Percentiles rank a stretch among this genome's conserved stretches.
Conservation (phyloP, 2,113 vertebrate genomes). For the Himantopus leucocephalus region DNA sequence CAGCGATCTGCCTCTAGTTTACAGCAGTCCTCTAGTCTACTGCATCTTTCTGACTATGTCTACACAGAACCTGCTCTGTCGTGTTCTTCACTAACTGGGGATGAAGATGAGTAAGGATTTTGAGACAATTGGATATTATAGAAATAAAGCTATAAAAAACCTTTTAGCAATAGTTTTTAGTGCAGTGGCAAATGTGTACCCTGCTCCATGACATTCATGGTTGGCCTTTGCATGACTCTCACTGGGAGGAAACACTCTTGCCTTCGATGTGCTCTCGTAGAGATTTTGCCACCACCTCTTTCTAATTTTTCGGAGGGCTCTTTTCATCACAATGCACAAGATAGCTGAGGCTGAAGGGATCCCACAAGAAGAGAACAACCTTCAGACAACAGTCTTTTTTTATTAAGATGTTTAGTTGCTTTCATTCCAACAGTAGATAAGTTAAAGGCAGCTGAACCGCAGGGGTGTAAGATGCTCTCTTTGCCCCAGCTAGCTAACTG, state of each 20-base stretch:
- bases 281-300: background rate
- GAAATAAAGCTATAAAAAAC: background rate
- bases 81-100: background rate
- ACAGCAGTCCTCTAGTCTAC: background rate
- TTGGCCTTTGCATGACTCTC: background rate
- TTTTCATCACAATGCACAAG: background rate
- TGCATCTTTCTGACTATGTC: rapidly evolving
- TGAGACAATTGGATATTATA: background rate
- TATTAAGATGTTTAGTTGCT: background rate
- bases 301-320: background rate
- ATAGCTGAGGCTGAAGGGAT: background rate
- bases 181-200: background rate
- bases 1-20: background rate
- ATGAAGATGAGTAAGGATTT: background rate
- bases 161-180: background rate
- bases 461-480: background rate
- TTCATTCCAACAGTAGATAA: background rate
- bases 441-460: background rate
- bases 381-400: background rate
- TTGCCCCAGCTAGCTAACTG: background rate
- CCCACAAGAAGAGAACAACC: background rate
- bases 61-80: background rate
- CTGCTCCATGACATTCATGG: background rate
- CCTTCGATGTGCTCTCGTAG: background rate
- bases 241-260: background rate